phyloP scores from a whole-genome alignment of 2,888 invertebrate species.

The Tubulanus polymorphus region DNA sequence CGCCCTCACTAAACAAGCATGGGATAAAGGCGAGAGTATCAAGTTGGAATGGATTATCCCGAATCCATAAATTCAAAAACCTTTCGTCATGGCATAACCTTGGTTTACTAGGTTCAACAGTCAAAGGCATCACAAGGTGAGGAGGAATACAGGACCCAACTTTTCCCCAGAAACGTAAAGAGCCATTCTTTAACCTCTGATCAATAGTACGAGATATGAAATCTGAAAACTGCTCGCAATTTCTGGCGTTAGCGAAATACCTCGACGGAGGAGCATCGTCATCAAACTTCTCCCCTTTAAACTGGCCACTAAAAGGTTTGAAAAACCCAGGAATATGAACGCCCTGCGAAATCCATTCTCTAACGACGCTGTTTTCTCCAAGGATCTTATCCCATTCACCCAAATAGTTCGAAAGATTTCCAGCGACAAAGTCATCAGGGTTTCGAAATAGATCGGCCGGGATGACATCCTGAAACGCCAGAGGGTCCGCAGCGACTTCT shows the following conservation, averaged over 20 bases:
- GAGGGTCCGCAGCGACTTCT: too few species aligned
- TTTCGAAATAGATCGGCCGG: conserved; percentile 10
- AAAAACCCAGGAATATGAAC: conserved; percentile 13
- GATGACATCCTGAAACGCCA: too few species aligned
- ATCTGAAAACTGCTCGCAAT: neutral
- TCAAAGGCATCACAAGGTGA: conserved; percentile 13
- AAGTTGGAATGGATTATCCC: conserved; percentile 4
- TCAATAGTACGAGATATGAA: conserved; percentile 5
- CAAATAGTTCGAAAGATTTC: conserved; percentile 7
- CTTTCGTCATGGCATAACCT: conserved; percentile 12
- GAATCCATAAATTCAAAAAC: conserved; percentile 7
- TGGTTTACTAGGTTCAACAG: conserved; percentile 16
- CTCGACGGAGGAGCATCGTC: neutral
- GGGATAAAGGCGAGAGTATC: too few species aligned
- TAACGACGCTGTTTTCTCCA: neutral
- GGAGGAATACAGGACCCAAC: conserved; percentile 11
- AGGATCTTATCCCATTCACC: conserved; percentile 4
- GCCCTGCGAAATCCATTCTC: conserved; percentile 9
- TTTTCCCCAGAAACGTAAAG: conserved; percentile 8
- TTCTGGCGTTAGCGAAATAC: neutral
- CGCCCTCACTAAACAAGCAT: too few species aligned
- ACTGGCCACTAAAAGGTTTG: conserved; percentile 13
- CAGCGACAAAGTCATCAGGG: conserved; percentile 13
- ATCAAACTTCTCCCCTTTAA: conserved; percentile 12
- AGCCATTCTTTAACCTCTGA: conserved; percentile 10